Evolutionary conservation across 2,888 invertebrate genomes (phyloP).

Genomic region (Drosophila anomalata): DNA sequence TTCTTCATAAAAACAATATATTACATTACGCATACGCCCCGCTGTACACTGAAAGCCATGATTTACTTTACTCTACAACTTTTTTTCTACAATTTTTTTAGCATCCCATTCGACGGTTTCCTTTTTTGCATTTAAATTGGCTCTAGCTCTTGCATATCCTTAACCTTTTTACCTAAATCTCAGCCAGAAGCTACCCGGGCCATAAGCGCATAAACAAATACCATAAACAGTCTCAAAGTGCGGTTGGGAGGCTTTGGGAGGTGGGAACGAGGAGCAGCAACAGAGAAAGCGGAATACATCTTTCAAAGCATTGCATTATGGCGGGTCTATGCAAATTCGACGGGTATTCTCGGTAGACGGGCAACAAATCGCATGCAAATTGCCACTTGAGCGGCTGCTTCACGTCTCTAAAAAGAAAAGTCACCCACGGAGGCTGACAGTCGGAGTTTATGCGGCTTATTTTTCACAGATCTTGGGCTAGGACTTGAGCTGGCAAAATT

Average conservation of each 20-base stretch:
- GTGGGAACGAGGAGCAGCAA: conserved; percentile 33
- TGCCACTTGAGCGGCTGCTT: conserved; percentile 69
- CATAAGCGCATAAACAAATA: conserved; percentile 60
- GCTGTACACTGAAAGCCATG: conserved; percentile 24
- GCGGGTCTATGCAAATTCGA: conserved; percentile 67
- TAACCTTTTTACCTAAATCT: conserved; percentile 78
- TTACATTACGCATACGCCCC: conserved; percentile 58
- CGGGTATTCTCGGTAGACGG: conserved; percentile 49
- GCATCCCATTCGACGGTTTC: not conserved
- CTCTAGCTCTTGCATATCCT: conserved; percentile 65
- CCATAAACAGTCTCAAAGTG: conserved; percentile 27
- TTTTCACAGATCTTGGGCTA: not conserved
- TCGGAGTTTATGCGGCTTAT: conserved; percentile 27
- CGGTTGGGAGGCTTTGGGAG: not conserved
- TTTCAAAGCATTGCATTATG: conserved; percentile 56
- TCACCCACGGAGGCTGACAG: conserved; percentile 20
- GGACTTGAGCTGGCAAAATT: not conserved
- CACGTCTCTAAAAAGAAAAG: conserved; percentile 22
- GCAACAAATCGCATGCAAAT: conserved; percentile 76
- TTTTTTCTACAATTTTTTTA: not conserved
- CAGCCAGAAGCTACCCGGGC: conserved; percentile 43
- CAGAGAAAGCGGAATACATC: conserved; percentile 1
- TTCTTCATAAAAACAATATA: conserved; percentile 22
- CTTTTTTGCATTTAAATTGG: conserved; percentile 69
- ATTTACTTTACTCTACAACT: not conserved